Evolutionary conservation across 2,888 invertebrate species (phyloP), one percentile per base, ranked within the genome.

Genomic region (Congeria kusceri): DNA sequence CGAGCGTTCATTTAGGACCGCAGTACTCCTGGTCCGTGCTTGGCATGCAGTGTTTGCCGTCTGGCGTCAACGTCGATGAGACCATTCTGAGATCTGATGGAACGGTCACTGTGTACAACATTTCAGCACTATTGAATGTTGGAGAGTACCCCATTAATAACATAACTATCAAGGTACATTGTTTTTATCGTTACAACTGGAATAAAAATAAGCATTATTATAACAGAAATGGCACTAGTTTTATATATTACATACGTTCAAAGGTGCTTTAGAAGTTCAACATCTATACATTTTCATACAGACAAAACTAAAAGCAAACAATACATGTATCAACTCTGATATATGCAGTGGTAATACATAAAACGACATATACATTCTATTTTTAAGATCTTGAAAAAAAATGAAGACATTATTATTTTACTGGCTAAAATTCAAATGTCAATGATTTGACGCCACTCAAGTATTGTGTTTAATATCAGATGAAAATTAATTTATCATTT

Each of bases 11-110:
- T 13, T 32, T 28, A 1, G 44, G 27, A 15, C 2, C 23, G 18
- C 47, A 28, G 25, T n/a, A 68, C 4, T 28, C 63, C 7, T 76
- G 76, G 76, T 69, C 64, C 15, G 76, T 76, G 13, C 32, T 64
- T 27, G 64, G 75, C 32, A 75, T 75, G 58, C 56, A 32, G 15
- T 75, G 75, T 64, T 28, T 63, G 29, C 75, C 69, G 18, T 20
- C 18, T 13, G 5, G 23, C 20, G 64, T 75, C n/a, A 46, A n/a
- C 1, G 66, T 61, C 13, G 61, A 66, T 9, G 32, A 61, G 44
- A 57, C 25, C 15, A 73, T 73, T 28, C 27, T 65, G 23, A 47
- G 28, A 18, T 61, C 66, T 0, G 56, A 56, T n/a, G 46, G 57
- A 5, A 61, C 27, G 11, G 67, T 73, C 0, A 49, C 25, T 32